Evolutionary conservation across 2,888 invertebrate species (phyloP), one percentile per base, ranked within the genome.

Genomic region (Maniola hyperantus): DNA sequence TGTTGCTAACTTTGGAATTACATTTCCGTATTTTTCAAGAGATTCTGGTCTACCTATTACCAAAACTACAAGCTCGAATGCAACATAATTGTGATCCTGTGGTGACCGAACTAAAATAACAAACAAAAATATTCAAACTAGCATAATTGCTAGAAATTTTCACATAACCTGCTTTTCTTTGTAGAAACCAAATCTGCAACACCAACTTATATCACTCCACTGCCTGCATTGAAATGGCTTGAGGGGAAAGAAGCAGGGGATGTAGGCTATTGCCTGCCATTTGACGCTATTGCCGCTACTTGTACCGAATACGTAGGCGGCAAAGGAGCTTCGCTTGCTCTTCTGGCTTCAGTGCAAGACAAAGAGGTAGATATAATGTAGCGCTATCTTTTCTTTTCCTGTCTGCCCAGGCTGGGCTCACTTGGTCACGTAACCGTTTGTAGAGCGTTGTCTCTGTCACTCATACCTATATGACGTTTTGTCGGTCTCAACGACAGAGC

Each of bases 321-420:
- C 0, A 97, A 97, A 83, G 97, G 96, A 10, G 94, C 95, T 1
- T 97, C 97, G 2, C 84, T 97, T 13, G 96, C 96, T 0, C 82
- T 95, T 48, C 85, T 97, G 55, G 79, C 84, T 10, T 86, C 91
- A 0, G 73, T 86, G 20, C 84, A 94, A 64, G 74, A 83, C 18
- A 77, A 86, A 53, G 83, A 93, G 77, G 94, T 94, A 84, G 20
- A 18, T 5, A 26, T 26, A 54, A 54, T 8, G 7, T 34, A 26
- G 26, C 26, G 26, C 26, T 26, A 2, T 26, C 26, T 26, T 26
- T 26, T 26, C 26, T 26, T 26, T 26, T 26, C 4, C 26, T 26
- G 26, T 26, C 26, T 26, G 26, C 2, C 26, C 26, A 26, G 26
- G 26, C 26, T 26, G 26, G 4, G 26, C 18, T 7, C 48, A 20